Conservation (phyloP, 2,888 invertebrate genomes). For the Eupithecia inturbata region DNA sequence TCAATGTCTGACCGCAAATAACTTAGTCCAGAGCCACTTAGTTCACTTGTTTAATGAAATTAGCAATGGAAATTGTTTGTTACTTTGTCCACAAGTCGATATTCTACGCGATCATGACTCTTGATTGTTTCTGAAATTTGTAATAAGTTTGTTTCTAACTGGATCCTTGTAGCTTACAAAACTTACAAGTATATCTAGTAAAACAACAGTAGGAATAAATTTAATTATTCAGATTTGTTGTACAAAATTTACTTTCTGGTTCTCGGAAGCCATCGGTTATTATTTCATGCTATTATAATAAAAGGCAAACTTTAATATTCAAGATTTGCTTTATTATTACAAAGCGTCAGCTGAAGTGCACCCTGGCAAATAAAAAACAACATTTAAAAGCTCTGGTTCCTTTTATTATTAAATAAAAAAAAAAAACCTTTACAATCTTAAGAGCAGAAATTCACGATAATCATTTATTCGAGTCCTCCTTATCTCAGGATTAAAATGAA, state of each 20-base stretch:
- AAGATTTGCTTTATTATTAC: background rate
- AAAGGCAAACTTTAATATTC: background rate
- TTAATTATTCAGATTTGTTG: background rate
- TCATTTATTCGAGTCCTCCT: background rate
- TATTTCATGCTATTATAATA: background rate
- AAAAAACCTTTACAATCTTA: background rate
- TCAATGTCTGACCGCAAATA: constrained; percentile 40
- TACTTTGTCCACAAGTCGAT: background rate
- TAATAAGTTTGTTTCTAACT: background rate
- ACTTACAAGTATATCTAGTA: background rate
- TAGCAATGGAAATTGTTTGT: constrained; percentile 19
- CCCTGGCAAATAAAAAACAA: background rate
- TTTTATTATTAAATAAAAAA: background rate
- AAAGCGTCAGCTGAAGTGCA: background rate
- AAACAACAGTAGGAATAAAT: background rate
- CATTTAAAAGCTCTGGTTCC: background rate
- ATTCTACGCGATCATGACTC: background rate
- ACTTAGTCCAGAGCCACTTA: constrained; percentile 17
- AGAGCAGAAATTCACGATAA: background rate
- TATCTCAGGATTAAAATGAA: background rate
- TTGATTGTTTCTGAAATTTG: background rate
- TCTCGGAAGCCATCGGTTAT: background rate
- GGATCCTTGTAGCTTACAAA: background rate
- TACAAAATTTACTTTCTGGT: background rate
- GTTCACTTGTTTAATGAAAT: constrained; percentile 26